phyloP scores from a whole-genome alignment of 2,888 invertebrate genomes.

The Copidosoma aretas region DNA sequence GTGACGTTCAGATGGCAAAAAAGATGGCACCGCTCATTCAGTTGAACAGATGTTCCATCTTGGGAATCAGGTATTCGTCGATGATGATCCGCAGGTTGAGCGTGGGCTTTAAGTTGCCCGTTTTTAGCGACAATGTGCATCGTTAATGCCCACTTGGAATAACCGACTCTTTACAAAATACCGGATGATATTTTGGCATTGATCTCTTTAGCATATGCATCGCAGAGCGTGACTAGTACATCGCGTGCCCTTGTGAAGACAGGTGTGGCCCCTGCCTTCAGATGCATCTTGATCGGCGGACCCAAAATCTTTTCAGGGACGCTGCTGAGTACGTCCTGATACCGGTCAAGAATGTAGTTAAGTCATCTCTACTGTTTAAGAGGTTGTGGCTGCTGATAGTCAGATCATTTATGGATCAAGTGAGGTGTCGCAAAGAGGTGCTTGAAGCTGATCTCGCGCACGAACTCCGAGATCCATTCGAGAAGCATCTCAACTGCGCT shows the following conservation, averaged over 20 bases:
- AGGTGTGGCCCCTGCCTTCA: slow-evolving; percentile 1
- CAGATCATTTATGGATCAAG: not conserved
- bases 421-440: not conserved
- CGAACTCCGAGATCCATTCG: slow-evolving; percentile 3
- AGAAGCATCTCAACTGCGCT: not conserved
- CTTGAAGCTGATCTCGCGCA: not conserved
- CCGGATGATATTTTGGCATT: slow-evolving; percentile 8
- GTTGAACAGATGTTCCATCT: slow-evolving; percentile 29
- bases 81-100: slow-evolving; percentile 26
- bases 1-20: slow-evolving; percentile 1
- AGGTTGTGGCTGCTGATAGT: not conserved
- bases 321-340: slow-evolving; percentile 25
- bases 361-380: not conserved
- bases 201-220: slow-evolving; percentile 7
- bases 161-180: slow-evolving; percentile 1
- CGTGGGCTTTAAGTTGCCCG: slow-evolving; percentile 23
- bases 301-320: slow-evolving; percentile 25
- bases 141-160: slow-evolving; percentile 6
- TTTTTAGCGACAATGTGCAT: slow-evolving; percentile 14
- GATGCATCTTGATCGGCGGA: slow-evolving; percentile 5
- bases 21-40: slow-evolving; percentile 19
- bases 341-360: not conserved
- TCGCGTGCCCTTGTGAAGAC: not conserved
- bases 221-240: not conserved
- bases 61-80: slow-evolving; percentile 34